These are phyloP conservation scores for Argopecten irradians DNA, from an alignment of 1,140 invertebrate genomes.

Conservation along the genomic window DNA sequence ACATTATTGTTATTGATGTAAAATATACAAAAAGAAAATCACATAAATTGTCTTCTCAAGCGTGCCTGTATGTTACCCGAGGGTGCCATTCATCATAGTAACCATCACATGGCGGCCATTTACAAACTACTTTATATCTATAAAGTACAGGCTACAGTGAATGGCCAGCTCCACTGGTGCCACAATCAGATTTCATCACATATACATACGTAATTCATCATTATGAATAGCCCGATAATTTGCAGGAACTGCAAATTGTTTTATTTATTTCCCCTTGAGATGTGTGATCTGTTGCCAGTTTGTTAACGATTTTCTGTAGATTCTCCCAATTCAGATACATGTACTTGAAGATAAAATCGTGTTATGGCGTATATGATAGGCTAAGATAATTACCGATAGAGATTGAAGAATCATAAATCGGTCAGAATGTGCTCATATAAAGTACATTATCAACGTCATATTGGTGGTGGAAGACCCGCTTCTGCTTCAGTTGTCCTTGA, in stretches of 20 bases:
- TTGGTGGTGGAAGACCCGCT: too few species aligned
- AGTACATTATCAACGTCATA: too few species aligned
- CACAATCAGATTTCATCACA: not conserved
- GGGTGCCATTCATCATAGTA: not conserved
- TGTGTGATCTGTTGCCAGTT: not conserved
- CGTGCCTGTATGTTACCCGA: not conserved
- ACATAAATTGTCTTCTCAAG: not conserved
- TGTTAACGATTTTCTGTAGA: not conserved
- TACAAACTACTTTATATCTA: not conserved
- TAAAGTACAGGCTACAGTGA: not conserved
- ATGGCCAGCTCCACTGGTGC: not conserved
- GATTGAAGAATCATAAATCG: not conserved
- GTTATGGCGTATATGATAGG: not conserved
- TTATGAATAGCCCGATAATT: not conserved
- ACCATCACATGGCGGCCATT: not conserved
- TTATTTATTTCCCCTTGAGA: not conserved
- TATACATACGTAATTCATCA: not conserved
- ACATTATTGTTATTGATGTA: not conserved
- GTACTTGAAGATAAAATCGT: not conserved
- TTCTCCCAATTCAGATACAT: not conserved
- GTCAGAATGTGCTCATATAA: too few species aligned
- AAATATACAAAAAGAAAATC: not conserved
- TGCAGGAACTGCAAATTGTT: not conserved
- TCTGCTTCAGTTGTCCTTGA: too few species aligned
- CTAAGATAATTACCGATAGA: not conserved